Base-by-base conservation (phyloP, 2,888 invertebrate genomes). In the Leucophenga maculata region DNA sequence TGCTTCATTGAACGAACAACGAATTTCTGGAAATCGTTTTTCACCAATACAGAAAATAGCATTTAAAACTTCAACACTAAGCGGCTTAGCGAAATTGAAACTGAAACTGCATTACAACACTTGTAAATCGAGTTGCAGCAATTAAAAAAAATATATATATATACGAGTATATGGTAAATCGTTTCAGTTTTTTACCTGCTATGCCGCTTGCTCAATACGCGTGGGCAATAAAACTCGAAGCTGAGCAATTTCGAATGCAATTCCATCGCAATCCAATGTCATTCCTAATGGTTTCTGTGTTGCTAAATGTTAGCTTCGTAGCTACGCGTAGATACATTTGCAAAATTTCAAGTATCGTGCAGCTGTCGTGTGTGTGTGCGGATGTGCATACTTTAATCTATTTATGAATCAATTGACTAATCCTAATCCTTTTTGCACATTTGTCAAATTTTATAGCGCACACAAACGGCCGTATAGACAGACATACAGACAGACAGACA, bases 381-480 rank as follows among this genome's bases (percentile, higher is more conserved):
- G 1, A 9, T 39, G 39, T 39, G 39, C 14, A 16, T 18, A 52
- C 52, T 22, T 11, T 55, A 26, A 55, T 55, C 55, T 55, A 55
- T 55, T 55, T 55, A 55, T 20, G 60, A 60, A 60, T 44, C 60
- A 39, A 39, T 16, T 44, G 60, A 44, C 60, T 44, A 44, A 60
- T 39, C 60, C 44, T 60, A 60, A 60, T 60, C 60, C 60, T 60
- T 60, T 60, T 60, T 44, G 60, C 60, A 60, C 44, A 60, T 60
- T 60, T 60, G 60, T 22, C 26, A 55, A 13, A 55, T 26, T 26
- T 26, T 9, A 26, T 14, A 22, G 55, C 55, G 26, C 50, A 26
- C 18, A 22, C 55, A 55, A 3, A 18, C 11, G 18, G 18, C 3
- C 8, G 31, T 11, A 22, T 8, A 57, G 13, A 3, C 22, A 0